These are phyloP conservation scores for Diprion similis DNA, from an alignment of 1,140 invertebrate genomes.

Conservation along the genomic window DNA sequence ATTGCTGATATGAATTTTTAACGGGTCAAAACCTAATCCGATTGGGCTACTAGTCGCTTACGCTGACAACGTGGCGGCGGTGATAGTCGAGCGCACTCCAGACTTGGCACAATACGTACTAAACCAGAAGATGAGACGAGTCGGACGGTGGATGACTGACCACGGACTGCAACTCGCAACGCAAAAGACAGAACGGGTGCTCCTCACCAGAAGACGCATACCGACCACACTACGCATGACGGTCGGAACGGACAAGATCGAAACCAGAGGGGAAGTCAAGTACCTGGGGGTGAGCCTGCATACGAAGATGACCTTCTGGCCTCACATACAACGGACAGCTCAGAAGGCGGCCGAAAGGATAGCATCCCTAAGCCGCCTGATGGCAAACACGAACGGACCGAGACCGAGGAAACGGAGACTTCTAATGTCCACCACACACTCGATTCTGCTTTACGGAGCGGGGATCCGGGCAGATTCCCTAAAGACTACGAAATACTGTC, in stretches of 20 bases:
- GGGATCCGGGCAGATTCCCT: too few species aligned
- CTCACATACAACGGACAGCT: neutral
- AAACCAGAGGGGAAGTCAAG: constrained; percentile 11
- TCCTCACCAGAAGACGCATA: constrained; percentile 24
- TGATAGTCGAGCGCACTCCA: constrained; percentile 10
- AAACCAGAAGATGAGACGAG: neutral
- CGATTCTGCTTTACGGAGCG: too few species aligned
- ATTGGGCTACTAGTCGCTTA: too few species aligned
- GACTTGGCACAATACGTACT: neutral
- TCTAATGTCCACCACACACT: too few species aligned
- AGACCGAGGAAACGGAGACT: too few species aligned
- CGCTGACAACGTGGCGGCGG: too few species aligned
- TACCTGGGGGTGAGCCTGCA: constrained; percentile 26
- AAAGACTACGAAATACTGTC: too few species aligned
- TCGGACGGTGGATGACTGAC: constrained; percentile 28
- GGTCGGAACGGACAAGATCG: constrained; percentile 10
- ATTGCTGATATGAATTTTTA: too few species aligned
- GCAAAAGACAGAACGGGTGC: constrained; percentile 27
- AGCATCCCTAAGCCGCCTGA: too few species aligned
- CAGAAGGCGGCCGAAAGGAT: neutral
- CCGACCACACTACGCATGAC: neutral
- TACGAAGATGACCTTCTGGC: too few species aligned
- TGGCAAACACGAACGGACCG: too few species aligned
- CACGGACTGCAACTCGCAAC: neutral
- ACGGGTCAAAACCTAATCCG: too few species aligned